These are phyloP conservation scores for Drosophila siamana DNA, from an alignment of 2,888 invertebrate genomes.

Conservation along the genomic window DNA sequence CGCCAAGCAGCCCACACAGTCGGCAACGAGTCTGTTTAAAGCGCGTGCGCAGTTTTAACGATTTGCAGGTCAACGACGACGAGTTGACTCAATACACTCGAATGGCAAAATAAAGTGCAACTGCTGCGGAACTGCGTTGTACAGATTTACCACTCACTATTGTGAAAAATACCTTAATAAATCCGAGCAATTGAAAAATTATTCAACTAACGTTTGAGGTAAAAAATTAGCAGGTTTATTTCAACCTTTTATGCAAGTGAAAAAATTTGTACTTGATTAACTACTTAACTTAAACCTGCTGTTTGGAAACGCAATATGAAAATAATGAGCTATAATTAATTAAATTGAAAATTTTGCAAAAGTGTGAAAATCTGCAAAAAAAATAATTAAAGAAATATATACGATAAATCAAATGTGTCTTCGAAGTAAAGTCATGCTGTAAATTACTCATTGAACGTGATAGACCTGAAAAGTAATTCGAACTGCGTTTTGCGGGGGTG, in stretches of 20 bases:
- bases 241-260: background rate
- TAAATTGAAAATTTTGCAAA: background rate
- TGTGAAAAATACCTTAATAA: conserved; percentile 4
- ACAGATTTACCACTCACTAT: conserved; percentile 11
- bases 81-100: conserved; percentile 47
- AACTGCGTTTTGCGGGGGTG: conserved; percentile 47
- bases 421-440: background rate
- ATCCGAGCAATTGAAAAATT: background rate
- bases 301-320: too few species aligned
- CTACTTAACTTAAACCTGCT: too few species aligned
- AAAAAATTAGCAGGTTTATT: conserved; percentile 4
- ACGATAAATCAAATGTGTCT: background rate
- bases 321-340: background rate
- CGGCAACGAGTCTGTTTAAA: conserved; percentile 22
- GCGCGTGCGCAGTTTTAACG: conserved; percentile 76
- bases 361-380: background rate
- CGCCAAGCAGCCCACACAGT: conserved; percentile 53
- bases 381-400: background rate
- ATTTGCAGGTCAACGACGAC: conserved; percentile 59
- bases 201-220: conserved; percentile 2
- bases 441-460: conserved; percentile 11
- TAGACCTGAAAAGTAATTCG: conserved; percentile 23
- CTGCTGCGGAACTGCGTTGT: conserved; percentile 54
- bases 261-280: too few species aligned
- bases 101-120: conserved; percentile 62